Evolutionary conservation across 2,797 vertebrate genomes (phyloP), one percentile per base, ranked within the genome.

Genomic region (Percopsis omiscomaycus): DNA sequence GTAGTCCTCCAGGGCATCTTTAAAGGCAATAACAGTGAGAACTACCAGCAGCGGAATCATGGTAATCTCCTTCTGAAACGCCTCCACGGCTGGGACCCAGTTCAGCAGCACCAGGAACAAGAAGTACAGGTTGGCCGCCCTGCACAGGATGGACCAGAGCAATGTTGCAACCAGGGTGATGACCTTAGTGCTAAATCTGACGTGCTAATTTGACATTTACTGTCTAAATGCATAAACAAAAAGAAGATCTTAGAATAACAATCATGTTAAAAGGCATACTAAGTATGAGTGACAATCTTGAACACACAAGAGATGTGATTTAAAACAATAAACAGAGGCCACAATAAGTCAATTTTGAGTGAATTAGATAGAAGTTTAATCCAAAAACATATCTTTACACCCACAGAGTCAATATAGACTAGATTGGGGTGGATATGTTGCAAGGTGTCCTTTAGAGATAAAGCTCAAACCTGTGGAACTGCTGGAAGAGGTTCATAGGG

Each of bases 1-100:
- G 75, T 96, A 98, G 84, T 99, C 97, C 78, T 99, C 97, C 70
- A 98, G 82, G 29, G 93, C 96, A 51, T 98, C 97, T 86, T 98
- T 99, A 68, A 98, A 84, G 52, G 94, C 95, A 12, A 96, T 99
- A 55, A 96, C 92, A 0, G 82, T 80, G 37, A 99, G 93, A 53
- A 99, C 96, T 0, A 91, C 92, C 22, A 94, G 47, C 3, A 99
- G 86, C 16, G 97, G 97, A 45, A 98, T 87, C 97, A 99, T 97
- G 1, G 97, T 97, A 65, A 98, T 97, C 85, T 99, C 96, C 81
- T 97, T 98, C 71, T 97, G 95, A 83, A 99, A 99, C 49, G 96
- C 97, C 88, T 98, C 95, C 64, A 99, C 96, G 22, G 95, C 88
- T 3, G 97, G 97, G 15, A 98, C 92, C 97, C 97, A 99, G 82